These are phyloP conservation scores for Agrotis segetum DNA, from an alignment of 2,888 invertebrate genomes.

Conservation along the genomic window DNA sequence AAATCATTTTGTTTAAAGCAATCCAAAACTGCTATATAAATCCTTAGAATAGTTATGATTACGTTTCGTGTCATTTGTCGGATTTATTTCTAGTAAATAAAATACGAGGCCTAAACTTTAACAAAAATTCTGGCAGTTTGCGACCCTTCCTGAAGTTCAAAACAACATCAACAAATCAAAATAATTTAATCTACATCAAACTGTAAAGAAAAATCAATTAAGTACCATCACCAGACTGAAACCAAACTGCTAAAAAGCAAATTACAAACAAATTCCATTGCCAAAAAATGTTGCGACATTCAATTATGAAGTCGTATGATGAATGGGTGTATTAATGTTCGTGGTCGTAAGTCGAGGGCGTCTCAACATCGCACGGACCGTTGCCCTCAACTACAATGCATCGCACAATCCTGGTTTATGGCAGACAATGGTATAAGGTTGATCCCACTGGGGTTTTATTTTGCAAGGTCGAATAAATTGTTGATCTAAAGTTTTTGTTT, in stretches of 20 bases:
- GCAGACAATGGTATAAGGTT: slow-evolving; percentile 47
- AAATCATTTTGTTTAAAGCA: no score
- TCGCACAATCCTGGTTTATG: slow-evolving; percentile 62
- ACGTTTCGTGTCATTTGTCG: no score
- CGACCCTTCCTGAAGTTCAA: background rate
- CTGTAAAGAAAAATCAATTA: slow-evolving; percentile 14
- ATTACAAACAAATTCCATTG: slow-evolving; percentile 50
- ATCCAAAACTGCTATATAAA: no score
- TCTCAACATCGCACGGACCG: slow-evolving; percentile 60
- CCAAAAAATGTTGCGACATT: slow-evolving; percentile 59
- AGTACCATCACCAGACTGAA: slow-evolving; percentile 20
- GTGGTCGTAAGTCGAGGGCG: slow-evolving; percentile 57
- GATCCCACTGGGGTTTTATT: slow-evolving; percentile 17
- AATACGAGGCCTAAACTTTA: no score
- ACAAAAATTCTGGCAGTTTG: background rate
- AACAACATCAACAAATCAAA: background rate
- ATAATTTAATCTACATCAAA: background rate
- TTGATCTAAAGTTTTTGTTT: background rate
- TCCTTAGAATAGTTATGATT: no score
- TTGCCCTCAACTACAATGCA: slow-evolving; percentile 52
- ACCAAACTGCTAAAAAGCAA: slow-evolving; percentile 44
- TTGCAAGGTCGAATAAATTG: slow-evolving; percentile 2
- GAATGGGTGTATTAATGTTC: slow-evolving; percentile 59
- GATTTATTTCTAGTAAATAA: no score
- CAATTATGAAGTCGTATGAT: slow-evolving; percentile 63